Percentiles rank a stretch among this genome's conserved stretches.
Evolutionary conservation across 2,797 vertebrate genomes (phyloP).

Genomic region (Scleropages formosus): DNA sequence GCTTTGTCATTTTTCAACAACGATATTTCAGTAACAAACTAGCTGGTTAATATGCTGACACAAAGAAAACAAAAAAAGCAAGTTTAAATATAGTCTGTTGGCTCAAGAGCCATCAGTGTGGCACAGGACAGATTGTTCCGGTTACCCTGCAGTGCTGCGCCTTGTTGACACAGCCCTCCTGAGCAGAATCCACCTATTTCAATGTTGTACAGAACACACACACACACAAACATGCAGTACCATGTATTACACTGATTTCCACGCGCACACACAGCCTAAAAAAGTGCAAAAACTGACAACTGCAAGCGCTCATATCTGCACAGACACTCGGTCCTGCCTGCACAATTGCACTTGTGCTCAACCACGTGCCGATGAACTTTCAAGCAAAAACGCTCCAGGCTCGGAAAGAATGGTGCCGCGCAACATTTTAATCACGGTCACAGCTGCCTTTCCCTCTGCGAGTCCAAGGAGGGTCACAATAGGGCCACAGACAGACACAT

Average conservation of each 20-base stretch:
- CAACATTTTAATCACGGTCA: not conserved
- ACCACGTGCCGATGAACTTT: not conserved
- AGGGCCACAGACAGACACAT: not conserved
- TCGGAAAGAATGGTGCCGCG: too few species aligned
- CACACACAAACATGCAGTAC: not conserved
- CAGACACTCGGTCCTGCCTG: not conserved
- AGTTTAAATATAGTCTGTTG: constrained; percentile 10
- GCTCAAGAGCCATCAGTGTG: not conserved
- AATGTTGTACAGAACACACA: too few species aligned
- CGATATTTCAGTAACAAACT: constrained; percentile 4
- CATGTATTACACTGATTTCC: too few species aligned
- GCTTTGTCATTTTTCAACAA: not conserved
- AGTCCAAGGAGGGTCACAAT: not conserved
- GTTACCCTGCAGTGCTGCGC: not conserved
- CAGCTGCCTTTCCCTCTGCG: not conserved
- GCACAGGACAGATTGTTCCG: not conserved
- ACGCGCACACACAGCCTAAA: not conserved
- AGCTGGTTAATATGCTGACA: not conserved
- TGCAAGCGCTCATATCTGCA: not conserved
- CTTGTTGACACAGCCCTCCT: not conserved
- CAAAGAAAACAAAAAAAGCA: not conserved
- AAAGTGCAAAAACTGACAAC: not conserved
- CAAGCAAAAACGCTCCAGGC: too few species aligned
- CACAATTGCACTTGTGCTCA: not conserved
- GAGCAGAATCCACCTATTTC: not conserved